Percentiles rank a stretch among this genome's conserved stretches.
These are phyloP conservation scores for Phoxinus phoxinus DNA, from an alignment of 2,113 vertebrate species.

Conservation along the genomic window DNA sequence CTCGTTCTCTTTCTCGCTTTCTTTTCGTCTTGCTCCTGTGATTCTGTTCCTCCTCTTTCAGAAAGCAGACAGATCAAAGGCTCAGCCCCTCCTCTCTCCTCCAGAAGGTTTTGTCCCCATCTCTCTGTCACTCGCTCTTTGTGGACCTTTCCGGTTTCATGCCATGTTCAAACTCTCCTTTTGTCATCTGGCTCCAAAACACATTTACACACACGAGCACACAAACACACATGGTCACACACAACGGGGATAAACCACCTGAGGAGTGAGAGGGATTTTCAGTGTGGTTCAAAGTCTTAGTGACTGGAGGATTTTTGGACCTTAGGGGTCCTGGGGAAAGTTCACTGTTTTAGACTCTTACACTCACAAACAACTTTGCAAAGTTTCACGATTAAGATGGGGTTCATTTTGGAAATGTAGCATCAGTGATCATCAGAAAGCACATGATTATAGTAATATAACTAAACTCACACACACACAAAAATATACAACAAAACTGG, in stretches of 20 bases:
- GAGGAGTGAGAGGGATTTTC: conserved; percentile 49
- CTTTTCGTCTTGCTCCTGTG: conserved; percentile 38
- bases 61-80: conserved; percentile 56
- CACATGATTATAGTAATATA: neutral
- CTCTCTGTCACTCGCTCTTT: conserved; percentile 56
- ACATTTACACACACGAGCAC: conserved; percentile 36
- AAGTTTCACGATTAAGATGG: neutral
- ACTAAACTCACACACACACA: neutral
- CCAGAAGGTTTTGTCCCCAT: conserved; percentile 54
- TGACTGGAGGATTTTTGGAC: conserved; percentile 30
- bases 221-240: conserved; percentile 45
- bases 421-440: neutral
- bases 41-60: conserved; percentile 53
- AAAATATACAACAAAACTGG: neutral
- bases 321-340: conserved; percentile 14
- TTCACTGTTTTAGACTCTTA: neutral
- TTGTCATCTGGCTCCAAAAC: conserved; percentile 53
- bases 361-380: neutral
- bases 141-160: conserved; percentile 62
- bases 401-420: neutral
- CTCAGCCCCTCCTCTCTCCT: conserved; percentile 49
- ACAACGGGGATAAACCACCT: conserved; percentile 50
- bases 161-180: conserved; percentile 54
- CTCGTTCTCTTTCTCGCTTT: conserved; percentile 27
- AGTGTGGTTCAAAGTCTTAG: conserved; percentile 36